phyloP scores from a whole-genome alignment of 2,797 vertebrate species.

The Tapera naevia region DNA sequence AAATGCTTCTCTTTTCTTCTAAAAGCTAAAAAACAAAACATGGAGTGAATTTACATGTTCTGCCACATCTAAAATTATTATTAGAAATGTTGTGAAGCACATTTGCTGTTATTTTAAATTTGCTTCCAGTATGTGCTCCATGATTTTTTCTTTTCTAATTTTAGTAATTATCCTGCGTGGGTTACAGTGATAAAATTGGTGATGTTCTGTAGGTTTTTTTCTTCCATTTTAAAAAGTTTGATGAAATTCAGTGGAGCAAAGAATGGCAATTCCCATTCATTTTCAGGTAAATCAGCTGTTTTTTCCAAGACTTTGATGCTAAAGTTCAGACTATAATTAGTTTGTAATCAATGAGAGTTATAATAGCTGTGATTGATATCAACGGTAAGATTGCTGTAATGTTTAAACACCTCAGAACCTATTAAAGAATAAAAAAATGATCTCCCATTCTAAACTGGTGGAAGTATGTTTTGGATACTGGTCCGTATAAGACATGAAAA shows the following conservation, averaged over 20 bases:
- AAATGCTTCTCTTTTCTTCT: neutral
- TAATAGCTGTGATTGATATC: neutral
- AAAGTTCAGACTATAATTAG: neutral
- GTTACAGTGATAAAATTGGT: neutral
- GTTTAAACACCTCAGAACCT: neutral
- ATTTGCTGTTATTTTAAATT: neutral
- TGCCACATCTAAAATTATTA: neutral
- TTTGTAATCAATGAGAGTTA: neutral
- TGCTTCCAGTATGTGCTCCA: neutral
- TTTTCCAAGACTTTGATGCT: neutral
- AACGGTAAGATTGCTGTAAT: neutral
- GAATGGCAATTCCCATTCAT: neutral
- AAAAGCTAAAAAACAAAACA: neutral
- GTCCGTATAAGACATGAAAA: neutral
- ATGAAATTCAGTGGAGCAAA: neutral
- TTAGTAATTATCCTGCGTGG: neutral
- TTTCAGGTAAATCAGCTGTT: neutral
- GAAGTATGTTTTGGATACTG: neutral
- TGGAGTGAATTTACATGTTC: neutral
- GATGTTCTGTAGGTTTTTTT: neutral
- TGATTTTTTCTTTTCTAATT: neutral
- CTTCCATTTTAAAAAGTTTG: neutral
- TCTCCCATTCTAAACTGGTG: neutral
- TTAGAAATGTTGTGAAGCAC: neutral
- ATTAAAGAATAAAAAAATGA: neutral